A percentile compares a stretch with the other conserved stretches of the same genome.
Evolutionary conservation across 2,888 invertebrate species (phyloP).

Genomic region (Byasa hedistus): DNA sequence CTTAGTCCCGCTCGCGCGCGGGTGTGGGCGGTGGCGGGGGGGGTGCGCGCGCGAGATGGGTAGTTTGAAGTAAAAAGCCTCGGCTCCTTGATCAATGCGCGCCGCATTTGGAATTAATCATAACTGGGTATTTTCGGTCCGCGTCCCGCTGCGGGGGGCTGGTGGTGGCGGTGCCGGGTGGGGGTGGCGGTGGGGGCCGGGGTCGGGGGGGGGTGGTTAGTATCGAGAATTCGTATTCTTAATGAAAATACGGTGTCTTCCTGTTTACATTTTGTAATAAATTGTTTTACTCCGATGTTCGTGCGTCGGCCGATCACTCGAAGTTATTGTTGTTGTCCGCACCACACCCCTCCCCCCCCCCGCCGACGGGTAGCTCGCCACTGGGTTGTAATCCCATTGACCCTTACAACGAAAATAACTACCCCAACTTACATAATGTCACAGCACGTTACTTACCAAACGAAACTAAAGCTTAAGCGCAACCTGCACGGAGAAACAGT

Average conservation of each 20-base stretch:
- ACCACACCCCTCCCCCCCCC: too few species aligned
- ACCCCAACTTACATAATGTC: too few species aligned
- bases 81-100: constrained; percentile 79
- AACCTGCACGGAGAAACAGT: too few species aligned
- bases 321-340: constrained; percentile 55
- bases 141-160: constrained; percentile 51
- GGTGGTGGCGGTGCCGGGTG: constrained; percentile 45
- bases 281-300: constrained; percentile 76
- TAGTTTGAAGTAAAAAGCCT: constrained; percentile 79
- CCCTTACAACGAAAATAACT: too few species aligned
- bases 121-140: constrained; percentile 80
- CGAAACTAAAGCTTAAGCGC: too few species aligned
- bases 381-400: too few species aligned
- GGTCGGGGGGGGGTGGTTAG: constrained; percentile 45
- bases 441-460: too few species aligned
- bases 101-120: constrained; percentile 80
- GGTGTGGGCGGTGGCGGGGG: too few species aligned
- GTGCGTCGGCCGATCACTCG: constrained; percentile 45
- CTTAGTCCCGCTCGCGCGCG: constrained; percentile 69
- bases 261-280: constrained; percentile 80
- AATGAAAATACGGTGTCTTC: constrained; percentile 79
- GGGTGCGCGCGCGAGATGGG: constrained; percentile 58
- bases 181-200: constrained; percentile 43
- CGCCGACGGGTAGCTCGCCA: too few species aligned
- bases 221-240: constrained; percentile 76